Conservation (phyloP, 2,113 vertebrate species). For the Acrocephalus kingi region DNA sequence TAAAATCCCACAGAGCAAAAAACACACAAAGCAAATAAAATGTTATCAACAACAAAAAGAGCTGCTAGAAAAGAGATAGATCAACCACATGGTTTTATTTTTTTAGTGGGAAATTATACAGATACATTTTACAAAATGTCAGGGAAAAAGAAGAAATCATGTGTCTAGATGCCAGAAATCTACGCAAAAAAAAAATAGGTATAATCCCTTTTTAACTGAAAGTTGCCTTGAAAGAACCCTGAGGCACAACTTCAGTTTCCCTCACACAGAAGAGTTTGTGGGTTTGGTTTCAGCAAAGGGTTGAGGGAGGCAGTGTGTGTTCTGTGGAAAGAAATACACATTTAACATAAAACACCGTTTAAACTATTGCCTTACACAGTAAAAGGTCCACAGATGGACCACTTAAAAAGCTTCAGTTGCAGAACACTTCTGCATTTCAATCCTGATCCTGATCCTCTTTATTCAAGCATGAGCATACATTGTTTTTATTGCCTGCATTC, state of each 20-base stretch:
- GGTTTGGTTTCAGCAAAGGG: not conserved
- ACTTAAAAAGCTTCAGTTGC: not conserved
- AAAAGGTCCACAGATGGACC: not conserved
- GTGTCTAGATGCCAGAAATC: not conserved
- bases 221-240: not conserved
- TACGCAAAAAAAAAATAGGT: not conserved
- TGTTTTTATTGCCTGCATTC: not conserved
- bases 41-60: not conserved
- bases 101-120: not conserved
- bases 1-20: not conserved
- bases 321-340: not conserved
- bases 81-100: not conserved
- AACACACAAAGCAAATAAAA: not conserved
- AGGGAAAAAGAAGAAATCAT: not conserved
- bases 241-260: not conserved
- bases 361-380: not conserved
- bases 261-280: not conserved
- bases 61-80: not conserved
- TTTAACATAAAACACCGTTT: not conserved
- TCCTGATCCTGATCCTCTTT: not conserved
- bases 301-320: not conserved
- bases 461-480: not conserved
- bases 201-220: not conserved
- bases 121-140: not conserved
- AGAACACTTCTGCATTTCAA: not conserved